These are phyloP conservation scores for Dicranocentrus wangi DNA, from an alignment of 2,888 invertebrate genomes.

Conservation along the genomic window DNA sequence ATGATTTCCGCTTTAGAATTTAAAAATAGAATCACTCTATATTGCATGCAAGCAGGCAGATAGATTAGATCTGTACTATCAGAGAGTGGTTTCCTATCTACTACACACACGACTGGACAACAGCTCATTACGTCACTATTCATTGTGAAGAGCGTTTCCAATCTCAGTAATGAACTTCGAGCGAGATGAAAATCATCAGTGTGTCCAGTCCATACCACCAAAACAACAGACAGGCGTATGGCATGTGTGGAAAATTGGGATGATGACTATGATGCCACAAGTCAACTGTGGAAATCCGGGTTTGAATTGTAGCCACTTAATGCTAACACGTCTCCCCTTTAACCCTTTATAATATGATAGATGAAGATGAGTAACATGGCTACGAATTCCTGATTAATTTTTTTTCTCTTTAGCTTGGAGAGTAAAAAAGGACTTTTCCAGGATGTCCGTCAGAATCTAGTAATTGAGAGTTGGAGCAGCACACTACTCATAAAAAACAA, in stretches of 20 bases:
- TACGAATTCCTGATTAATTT: conserved; percentile 10
- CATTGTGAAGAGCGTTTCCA: conserved; percentile 20
- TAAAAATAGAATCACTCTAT: conserved; percentile 8
- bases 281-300: conserved; percentile 24
- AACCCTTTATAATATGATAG: neutral
- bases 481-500: neutral
- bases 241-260: neutral
- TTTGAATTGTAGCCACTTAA: neutral
- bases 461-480: conserved; percentile 12
- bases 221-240: too few relatives aligned
- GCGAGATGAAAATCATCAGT: too few relatives aligned
- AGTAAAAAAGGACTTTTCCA: conserved; percentile 26
- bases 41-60: too few relatives aligned
- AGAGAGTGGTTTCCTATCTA: neutral
- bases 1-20: neutral
- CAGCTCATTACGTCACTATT: conserved; percentile 49
- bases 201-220: too few relatives aligned
- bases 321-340: too few relatives aligned
- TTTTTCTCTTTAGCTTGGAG: neutral
- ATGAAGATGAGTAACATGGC: conserved; percentile 22
- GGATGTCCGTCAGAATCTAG: conserved; percentile 47
- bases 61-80: too few relatives aligned
- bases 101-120: neutral
- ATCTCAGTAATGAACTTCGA: neutral
- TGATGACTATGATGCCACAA: neutral